Base-by-base conservation (phyloP, 2,888 invertebrate genomes). In the Drosophila aldrichi region DNA sequence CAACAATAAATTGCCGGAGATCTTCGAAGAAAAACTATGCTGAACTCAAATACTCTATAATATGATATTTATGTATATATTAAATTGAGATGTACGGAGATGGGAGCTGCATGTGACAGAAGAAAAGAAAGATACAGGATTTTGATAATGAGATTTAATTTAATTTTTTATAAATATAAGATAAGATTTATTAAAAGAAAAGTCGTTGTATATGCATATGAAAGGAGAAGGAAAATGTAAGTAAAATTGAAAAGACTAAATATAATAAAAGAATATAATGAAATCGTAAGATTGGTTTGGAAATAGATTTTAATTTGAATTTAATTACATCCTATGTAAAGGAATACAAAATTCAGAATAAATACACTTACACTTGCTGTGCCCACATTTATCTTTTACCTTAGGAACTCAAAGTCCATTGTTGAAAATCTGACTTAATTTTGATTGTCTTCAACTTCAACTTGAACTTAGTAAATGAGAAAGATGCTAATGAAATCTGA, bases 11-110 rank as follows among this genome's bases (percentile, higher is more conserved):
- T 2, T 20, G 14, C 2, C 18, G 4, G 8, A 22, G 10, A 29
- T 12, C 5, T 8, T 20, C 1, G 5, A 10, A 25, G 6, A 25
- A 16, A 25, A 25, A 16, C 16, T 25, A 25, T 25, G 44, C 12
- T 2, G 6, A 59, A 14, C 12, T 8, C 1, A 14, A 52, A 65
- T 65, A 61, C 63, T 16, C 36, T 51, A 16, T 9, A 18, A 14
- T 7, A 44, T 22, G 3, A 4, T 22, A 8, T 22, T 44, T 16
- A 1, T 22, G 3, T 6, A 44, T 22, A 8, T 6, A 44, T 22
- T 2, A 22, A 2, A 12, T 1, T 1, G 14, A 6, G 1, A 32
- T 48, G 2, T 49, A 6, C 2, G 14, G 18, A 18, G 7, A 14
- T 5, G 32, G 0, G 16, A 8, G 16, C 0, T 4, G 14, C 7